A percentile compares a stretch with the other conserved stretches of the same genome.
Conservation (phyloP, 2,113 vertebrate genomes). For the Brachypteracias leptosomus region DNA sequence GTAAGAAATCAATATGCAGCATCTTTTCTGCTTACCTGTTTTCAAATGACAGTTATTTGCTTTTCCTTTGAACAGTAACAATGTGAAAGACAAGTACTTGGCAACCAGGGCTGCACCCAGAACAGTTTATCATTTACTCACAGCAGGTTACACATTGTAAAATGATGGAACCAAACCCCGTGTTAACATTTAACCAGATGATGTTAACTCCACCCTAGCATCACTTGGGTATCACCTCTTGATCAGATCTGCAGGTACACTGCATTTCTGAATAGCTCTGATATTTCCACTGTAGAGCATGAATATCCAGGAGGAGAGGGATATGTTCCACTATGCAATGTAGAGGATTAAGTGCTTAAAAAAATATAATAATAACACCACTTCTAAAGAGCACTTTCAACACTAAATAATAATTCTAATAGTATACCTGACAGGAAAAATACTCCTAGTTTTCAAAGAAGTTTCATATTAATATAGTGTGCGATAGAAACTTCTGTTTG, state of each 20-base stretch:
- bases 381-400: background rate
- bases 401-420: background rate
- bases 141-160: constrained; percentile 28
- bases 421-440: background rate
- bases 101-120: background rate
- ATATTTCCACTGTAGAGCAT: background rate
- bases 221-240: background rate
- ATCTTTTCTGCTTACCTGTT: background rate
- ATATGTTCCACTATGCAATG: background rate
- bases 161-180: background rate
- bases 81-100: background rate
- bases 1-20: background rate
- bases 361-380: background rate
- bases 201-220: background rate
- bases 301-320: background rate
- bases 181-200: background rate
- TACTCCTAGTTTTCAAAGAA: background rate
- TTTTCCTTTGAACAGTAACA: background rate
- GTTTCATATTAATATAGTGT: background rate
- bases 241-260: background rate
- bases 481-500: background rate
- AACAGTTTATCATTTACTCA: constrained; percentile 27
- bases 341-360: background rate
- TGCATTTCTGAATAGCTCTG: background rate
- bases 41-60: background rate